A percentile compares a stretch with the other conserved stretches of the same genome.
Evolutionary conservation across 2,888 invertebrate species (phyloP).

Genomic region (Zhuqinia jingwanae): DNA sequence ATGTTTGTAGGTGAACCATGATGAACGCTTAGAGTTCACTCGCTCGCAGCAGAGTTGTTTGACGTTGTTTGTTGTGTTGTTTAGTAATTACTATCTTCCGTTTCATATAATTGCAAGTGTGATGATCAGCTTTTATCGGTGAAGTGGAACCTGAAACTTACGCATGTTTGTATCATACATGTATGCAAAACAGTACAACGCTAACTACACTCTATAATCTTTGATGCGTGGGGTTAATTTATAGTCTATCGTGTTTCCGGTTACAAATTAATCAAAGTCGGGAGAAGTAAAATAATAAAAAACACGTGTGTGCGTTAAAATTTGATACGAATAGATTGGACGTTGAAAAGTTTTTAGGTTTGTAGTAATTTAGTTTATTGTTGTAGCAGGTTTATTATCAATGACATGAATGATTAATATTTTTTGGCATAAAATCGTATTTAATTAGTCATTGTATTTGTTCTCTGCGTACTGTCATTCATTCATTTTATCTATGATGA

Average conservation of each 20-base stretch:
- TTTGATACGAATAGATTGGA: not conserved
- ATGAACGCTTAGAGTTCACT: not conserved
- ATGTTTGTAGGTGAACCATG: conserved; percentile 2
- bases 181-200: no score
- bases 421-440: not conserved
- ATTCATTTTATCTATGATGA: not conserved
- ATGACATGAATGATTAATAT: no score
- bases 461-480: not conserved
- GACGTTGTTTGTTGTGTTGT: no score
- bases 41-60: no score
- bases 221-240: not conserved
- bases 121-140: conserved; percentile 7
- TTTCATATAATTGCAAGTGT: conserved; percentile 27
- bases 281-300: no score
- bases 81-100: conserved; percentile 38
- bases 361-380: no score
- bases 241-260: conserved; percentile 33
- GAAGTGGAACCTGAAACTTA: not conserved
- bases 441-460: not conserved
- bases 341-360: no score
- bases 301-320: conserved; percentile 24
- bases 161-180: not conserved
- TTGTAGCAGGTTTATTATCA: no score
- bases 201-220: conserved; percentile 6
- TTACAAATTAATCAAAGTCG: conserved; percentile 3